Evolutionary conservation across 2,113 vertebrate genomes (phyloP).

Genomic region (Piprites chloris): DNA sequence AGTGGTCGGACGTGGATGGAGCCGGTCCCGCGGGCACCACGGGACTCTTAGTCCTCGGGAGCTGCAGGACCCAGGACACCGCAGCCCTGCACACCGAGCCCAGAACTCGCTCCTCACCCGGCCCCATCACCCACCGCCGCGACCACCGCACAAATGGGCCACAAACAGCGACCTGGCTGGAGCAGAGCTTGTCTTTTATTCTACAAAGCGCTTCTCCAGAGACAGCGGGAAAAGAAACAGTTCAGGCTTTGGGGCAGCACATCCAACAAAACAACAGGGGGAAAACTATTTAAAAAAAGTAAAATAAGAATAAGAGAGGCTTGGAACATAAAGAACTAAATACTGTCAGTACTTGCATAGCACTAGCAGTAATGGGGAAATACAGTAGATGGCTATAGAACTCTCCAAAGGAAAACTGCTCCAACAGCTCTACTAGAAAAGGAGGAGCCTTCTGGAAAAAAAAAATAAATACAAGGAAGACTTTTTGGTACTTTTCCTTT

Average conservation of each 20-base stretch:
- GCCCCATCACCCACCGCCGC: background rate
- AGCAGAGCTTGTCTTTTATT: background rate
- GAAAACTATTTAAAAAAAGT: background rate
- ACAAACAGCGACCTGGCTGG: background rate
- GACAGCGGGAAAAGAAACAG: background rate
- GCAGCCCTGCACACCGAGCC: background rate
- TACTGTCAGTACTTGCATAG: background rate
- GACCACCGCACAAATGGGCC: background rate
- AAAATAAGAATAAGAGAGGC: background rate
- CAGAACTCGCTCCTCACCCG: too few relatives aligned
- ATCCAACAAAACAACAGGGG: background rate
- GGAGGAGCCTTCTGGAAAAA: constrained; percentile 38
- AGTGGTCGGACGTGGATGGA: accelerated
- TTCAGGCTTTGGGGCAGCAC: background rate
- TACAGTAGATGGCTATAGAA: background rate
- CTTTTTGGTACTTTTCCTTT: constrained; percentile 69
- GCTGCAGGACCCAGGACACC: background rate
- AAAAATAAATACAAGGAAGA: constrained; percentile 74
- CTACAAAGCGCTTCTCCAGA: background rate
- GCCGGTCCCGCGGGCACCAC: background rate
- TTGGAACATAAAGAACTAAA: background rate
- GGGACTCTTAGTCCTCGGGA: background rate
- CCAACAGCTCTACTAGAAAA: constrained; percentile 63
- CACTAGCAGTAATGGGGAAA: background rate
- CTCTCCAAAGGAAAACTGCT: constrained; percentile 51